Conservation (phyloP, 2,888 invertebrate genomes). For the Pammene aurita region DNA sequence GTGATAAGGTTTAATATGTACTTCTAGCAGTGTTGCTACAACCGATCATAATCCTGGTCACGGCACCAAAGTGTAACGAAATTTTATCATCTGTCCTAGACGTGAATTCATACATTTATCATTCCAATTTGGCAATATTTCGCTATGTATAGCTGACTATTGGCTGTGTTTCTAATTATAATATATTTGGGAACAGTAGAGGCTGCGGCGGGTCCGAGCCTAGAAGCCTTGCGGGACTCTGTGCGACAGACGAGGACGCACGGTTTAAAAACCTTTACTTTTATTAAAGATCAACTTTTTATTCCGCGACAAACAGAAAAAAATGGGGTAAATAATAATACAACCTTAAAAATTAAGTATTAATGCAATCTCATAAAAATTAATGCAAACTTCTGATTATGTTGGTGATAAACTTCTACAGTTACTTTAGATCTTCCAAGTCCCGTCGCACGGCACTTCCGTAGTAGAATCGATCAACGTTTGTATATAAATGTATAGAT, state of each 20-base stretch:
- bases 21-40: too few relatives aligned
- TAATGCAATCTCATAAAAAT: too few relatives aligned
- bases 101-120: slow-evolving; percentile 17
- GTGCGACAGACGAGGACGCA: not conserved
- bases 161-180: slow-evolving; percentile 36
- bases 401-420: too few relatives aligned
- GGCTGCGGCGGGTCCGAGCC: slow-evolving; percentile 27
- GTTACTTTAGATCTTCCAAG: not conserved
- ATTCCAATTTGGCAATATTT: slow-evolving; percentile 25
- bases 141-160: slow-evolving; percentile 23
- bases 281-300: too few relatives aligned
- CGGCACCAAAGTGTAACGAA: not conserved
- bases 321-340: too few relatives aligned
- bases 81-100: too few relatives aligned
- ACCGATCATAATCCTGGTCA: not conserved
- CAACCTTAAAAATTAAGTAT: not conserved
- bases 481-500: slow-evolving; percentile 40
- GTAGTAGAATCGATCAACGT: slow-evolving; percentile 31
- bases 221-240: not conserved
- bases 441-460: slow-evolving; percentile 5
- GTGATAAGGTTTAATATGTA: not conserved
- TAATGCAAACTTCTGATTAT: too few relatives aligned
- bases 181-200: slow-evolving; percentile 28
- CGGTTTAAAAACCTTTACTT: not conserved
- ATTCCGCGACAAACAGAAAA: too few relatives aligned